phyloP scores from a whole-genome alignment of 2,797 vertebrate species.

The Sebastes vulpes region DNA sequence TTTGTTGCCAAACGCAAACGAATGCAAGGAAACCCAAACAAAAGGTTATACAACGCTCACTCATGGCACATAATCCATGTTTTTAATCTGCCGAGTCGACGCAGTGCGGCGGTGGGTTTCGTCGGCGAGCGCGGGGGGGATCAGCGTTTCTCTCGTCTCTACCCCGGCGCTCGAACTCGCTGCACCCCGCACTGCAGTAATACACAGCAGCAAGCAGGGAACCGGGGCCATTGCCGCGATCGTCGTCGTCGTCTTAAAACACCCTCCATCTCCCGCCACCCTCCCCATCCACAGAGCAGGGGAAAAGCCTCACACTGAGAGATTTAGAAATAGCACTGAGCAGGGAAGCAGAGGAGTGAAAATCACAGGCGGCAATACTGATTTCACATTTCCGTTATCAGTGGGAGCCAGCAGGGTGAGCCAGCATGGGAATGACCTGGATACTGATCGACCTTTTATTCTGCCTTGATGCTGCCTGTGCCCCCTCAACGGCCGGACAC shows the following conservation, averaged over 20 bases:
- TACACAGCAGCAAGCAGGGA: conserved; percentile 29
- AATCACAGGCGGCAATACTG: conserved; percentile 34
- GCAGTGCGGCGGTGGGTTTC: conserved; percentile 54
- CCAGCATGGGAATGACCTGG: conserved; percentile 54
- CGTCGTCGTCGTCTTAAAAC: conserved; percentile 18
- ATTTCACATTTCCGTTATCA: conserved; percentile 68
- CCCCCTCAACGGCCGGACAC: background rate
- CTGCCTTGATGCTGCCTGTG: conserved; percentile 6
- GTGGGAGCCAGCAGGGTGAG: conserved; percentile 41
- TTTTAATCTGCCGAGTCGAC: conserved; percentile 67
- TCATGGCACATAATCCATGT: conserved; percentile 57
- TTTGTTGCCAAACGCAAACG: conserved; percentile 23
- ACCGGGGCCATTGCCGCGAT: conserved; percentile 24
- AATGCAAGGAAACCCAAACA: conserved; percentile 22
- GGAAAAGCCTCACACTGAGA: conserved; percentile 26
- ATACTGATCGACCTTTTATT: conserved; percentile 43
- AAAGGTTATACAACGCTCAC: conserved; percentile 46
- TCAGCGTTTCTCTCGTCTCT: conserved; percentile 15
- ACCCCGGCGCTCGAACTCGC: conserved; percentile 8
- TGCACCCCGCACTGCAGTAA: conserved; percentile 32
- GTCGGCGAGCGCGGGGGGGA: background rate
- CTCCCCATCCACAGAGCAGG: conserved; percentile 14
- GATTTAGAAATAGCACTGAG: conserved; percentile 35
- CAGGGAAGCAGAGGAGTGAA: conserved; percentile 1
- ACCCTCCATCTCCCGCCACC: conserved; percentile 24